A percentile compares a stretch with the other conserved stretches of the same genome.
Conservation (phyloP, 2,888 invertebrate genomes). For the Pherbina coryleti region DNA sequence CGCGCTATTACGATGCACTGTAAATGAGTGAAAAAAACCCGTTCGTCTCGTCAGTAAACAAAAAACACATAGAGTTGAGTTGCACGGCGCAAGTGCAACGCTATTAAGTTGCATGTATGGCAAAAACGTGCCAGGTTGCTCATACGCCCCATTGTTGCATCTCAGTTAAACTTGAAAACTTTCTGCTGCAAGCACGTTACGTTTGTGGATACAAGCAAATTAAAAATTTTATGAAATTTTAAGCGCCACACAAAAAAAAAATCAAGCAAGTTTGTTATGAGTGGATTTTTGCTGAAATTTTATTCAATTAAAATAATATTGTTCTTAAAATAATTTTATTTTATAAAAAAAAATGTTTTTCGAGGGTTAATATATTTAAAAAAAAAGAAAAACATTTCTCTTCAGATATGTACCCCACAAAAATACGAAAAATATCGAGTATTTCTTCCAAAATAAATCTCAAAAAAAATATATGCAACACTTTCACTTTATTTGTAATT, state of each 20-base stretch:
- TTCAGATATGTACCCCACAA: no score
- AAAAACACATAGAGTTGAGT: not conserved
- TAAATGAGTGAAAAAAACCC: not conserved
- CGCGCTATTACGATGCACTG: no score
- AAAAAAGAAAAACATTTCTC: no score
- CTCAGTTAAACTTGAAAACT: not conserved
- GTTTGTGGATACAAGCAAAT: no score
- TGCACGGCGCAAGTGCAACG: not conserved
- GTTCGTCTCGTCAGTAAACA: not conserved
- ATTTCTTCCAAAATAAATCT: not conserved
- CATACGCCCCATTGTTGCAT: not conserved
- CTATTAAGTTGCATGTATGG: not conserved
- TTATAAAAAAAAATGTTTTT: no score
- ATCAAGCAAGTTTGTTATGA: not conserved
- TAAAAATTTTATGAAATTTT: not conserved
- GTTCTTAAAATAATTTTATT: no score
- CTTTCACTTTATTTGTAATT: not conserved
- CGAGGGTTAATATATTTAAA: no score
- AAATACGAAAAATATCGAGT: not conserved
- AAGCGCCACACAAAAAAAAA: not conserved
- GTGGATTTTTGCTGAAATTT: no score
- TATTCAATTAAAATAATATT: no score
- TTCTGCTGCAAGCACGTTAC: not conserved
- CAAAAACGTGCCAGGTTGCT: conserved; percentile 21
- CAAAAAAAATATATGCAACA: not conserved